Evolutionary conservation across 2,888 invertebrate species (phyloP).

Genomic region (Acrobasis suavella): DNA sequence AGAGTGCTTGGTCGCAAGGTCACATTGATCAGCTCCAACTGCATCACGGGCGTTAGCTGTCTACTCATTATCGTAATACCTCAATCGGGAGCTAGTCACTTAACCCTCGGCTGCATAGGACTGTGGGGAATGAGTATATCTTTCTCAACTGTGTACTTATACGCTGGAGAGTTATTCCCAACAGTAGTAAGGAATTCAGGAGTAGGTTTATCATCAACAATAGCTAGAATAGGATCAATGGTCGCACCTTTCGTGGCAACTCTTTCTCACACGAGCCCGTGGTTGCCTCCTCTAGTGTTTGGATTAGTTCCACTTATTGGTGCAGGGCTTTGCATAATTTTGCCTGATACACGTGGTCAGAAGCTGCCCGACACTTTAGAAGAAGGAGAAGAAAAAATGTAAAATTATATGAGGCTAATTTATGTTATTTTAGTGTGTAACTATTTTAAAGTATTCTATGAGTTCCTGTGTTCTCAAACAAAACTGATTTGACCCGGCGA

Average conservation of each 20-base stretch:
- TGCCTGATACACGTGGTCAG: constrained; percentile 91
- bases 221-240: constrained; percentile 93
- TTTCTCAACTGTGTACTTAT: constrained; percentile 93
- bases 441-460: constrained; percentile 20
- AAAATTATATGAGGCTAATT: constrained; percentile 30
- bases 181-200: constrained; percentile 94
- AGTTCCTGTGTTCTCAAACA: constrained; percentile 9
- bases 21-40: constrained; percentile 85
- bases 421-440: constrained; percentile 13
- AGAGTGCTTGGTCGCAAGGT: constrained; percentile 85
- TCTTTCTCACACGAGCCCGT: constrained; percentile 77
- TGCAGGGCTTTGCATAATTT: constrained; percentile 84
- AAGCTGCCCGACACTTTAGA: constrained; percentile 90
- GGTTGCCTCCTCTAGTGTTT: constrained; percentile 88
- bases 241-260: constrained; percentile 91
- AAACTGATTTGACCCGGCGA: not conserved
- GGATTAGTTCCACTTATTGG: constrained; percentile 87
- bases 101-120: constrained; percentile 87
- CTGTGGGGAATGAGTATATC: constrained; percentile 91
- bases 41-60: constrained; percentile 85
- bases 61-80: constrained; percentile 84
- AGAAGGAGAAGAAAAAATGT: constrained; percentile 85
- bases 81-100: constrained; percentile 69
- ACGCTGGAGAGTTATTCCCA: constrained; percentile 94
- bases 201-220: constrained; percentile 92